Evolutionary conservation across 2,113 vertebrate genomes (phyloP).

Genomic region (Entelurus aequoreus): DNA sequence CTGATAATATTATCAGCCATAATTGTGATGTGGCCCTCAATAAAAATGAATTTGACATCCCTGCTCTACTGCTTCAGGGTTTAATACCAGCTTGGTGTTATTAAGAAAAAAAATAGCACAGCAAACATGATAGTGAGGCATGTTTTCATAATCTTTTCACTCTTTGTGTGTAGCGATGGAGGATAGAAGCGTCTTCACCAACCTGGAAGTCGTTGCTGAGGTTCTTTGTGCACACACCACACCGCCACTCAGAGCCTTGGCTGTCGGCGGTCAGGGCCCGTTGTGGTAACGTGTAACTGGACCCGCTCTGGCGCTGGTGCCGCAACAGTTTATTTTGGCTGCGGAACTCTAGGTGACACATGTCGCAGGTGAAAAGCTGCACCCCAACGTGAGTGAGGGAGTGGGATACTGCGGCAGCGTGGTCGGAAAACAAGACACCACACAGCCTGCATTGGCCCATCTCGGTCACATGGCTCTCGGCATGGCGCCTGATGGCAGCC

Average conservation of each 20-base stretch:
- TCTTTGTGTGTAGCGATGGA: no score
- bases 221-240: constrained; percentile 77
- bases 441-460: constrained; percentile 78
- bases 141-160: no score
- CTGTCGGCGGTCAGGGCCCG: constrained; percentile 46
- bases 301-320: constrained; percentile 78
- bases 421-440: constrained; percentile 83
- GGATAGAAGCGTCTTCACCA: not conserved
- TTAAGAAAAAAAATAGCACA: no score
- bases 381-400: constrained; percentile 87
- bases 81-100: not conserved
- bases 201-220: constrained; percentile 87
- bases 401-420: constrained; percentile 75
- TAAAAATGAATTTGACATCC: no score
- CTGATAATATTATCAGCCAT: no score
- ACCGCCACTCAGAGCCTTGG: constrained; percentile 70
- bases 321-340: constrained; percentile 85
- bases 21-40: no score
- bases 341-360: constrained; percentile 90
- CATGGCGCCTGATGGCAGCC: constrained; percentile 79
- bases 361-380: constrained; percentile 90
- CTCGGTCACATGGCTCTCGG: constrained; percentile 78
- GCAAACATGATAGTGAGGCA: no score
- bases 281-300: constrained; percentile 75
- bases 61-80: not conserved